phyloP scores from a whole-genome alignment of 2,113 vertebrate species.

The Pterophyllum scalare region DNA sequence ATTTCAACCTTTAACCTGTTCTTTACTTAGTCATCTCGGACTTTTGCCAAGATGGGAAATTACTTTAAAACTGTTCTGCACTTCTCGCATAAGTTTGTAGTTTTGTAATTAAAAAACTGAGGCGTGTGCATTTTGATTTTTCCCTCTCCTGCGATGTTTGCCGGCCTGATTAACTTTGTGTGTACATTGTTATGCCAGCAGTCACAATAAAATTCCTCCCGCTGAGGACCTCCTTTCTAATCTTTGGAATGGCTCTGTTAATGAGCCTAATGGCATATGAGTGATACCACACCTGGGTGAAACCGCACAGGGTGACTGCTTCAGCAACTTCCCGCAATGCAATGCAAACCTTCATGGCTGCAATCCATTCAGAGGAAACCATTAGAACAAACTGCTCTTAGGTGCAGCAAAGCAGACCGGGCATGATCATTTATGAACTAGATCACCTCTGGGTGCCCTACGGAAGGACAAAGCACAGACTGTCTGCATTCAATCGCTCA shows the following conservation, averaged over 20 bases:
- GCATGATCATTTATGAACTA: conserved; percentile 72
- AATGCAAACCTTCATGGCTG: conserved; percentile 58
- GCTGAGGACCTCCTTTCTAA: conserved; percentile 29
- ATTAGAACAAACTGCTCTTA: conserved; percentile 82
- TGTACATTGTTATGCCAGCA: conserved; percentile 7
- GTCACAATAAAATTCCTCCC: conserved; percentile 31
- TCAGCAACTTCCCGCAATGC: conserved; percentile 72
- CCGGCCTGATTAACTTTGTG: background rate
- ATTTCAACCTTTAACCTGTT: conserved; percentile 73
- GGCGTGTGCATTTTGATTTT: background rate
- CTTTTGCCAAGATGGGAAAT: conserved; percentile 51
- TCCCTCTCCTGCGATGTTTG: background rate
- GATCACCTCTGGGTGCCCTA: conserved; percentile 71
- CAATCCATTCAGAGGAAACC: conserved; percentile 77
- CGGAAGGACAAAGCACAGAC: conserved; percentile 75
- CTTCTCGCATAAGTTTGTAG: background rate
- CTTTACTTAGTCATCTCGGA: conserved; percentile 61
- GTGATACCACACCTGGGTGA: conserved; percentile 67
- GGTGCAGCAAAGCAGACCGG: conserved; percentile 80
- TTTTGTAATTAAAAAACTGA: background rate
- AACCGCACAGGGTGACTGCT: conserved; percentile 72
- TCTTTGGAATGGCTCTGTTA: conserved; percentile 61
- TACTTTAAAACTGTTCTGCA: conserved; percentile 34
- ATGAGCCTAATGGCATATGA: conserved; percentile 67
- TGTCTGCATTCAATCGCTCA: conserved; percentile 12